Evolutionary conservation across 2,888 invertebrate species (phyloP), one percentile per base, ranked within the genome.

Genomic region (Eupithecia abbreviata): DNA sequence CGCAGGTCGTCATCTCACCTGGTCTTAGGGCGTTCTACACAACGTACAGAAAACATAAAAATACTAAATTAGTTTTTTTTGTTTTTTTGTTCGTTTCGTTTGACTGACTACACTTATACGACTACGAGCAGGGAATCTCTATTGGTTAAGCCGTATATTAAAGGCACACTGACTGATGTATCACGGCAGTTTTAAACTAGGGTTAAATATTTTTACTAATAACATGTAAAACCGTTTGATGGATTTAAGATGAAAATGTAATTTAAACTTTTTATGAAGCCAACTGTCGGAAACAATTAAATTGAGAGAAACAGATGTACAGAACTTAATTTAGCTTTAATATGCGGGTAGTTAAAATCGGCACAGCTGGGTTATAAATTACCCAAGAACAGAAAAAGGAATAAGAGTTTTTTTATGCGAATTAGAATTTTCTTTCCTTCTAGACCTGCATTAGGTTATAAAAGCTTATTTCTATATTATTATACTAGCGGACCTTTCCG

Each of bases 281-380:
- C 69, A 69, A 69, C 69, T 69, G 69, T 69, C 69, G 69, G 69
- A 69, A 69, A 69, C 69, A 69, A 69, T 69, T 47, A 69, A 69
- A 69, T 69, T 69, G 45, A 47, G 10, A 13, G 47, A 12, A 69
- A 49, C 69, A 69, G 69, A 69, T 69, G 69, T 69, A 18, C 47
- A 30, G n/a, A 68, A 69, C 69, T 47, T 69, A 69, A 69, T 69
- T 69, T 69, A 45, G 5, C 47, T 69, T 69, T 69, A 47, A 49
- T 45, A 49, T 18, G 47, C 5, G 62, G 47, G 69, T 18, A 13
- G 68, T 68, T 47, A 69, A 69, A 45, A 68, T 43, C 45, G 9
- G n/a, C 67, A 68, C 45, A 4, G 41, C n/a, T 10, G 43, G n/a
- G 5, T n/a, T 9, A 45, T n/a, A n/a, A 43, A 6, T 15, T 43